Percentiles rank a stretch among this genome's conserved stretches.
Evolutionary conservation across 2,113 vertebrate genomes (phyloP).

Genomic region (Gallinago media): DNA sequence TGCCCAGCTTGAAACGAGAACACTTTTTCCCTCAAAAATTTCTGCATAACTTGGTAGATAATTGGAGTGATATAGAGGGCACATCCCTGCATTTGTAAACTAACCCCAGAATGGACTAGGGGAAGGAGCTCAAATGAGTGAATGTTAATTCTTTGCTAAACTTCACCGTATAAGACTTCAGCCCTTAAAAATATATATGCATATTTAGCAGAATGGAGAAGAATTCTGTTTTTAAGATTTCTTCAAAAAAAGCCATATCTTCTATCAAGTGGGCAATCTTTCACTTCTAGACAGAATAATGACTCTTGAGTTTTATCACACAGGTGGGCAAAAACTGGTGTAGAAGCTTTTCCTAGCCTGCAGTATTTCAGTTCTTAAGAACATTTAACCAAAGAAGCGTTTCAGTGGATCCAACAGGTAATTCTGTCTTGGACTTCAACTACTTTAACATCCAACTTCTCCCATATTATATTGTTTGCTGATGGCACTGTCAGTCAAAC

Average conservation of each 20-base stretch:
- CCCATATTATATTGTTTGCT: neutral
- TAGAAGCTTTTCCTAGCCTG: neutral
- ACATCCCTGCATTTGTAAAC: neutral
- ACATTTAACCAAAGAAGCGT: neutral
- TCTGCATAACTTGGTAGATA: neutral
- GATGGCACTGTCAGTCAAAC: neutral
- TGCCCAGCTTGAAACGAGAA: neutral
- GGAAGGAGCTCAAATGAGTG: neutral
- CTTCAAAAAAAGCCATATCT: rapidly evolving
- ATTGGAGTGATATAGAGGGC: neutral
- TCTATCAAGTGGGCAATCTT: neutral
- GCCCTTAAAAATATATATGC: neutral
- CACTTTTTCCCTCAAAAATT: neutral
- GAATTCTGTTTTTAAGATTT: neutral
- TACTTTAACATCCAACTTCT: neutral
- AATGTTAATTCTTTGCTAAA: neutral
- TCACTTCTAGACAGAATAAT: neutral
- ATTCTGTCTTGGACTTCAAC: neutral
- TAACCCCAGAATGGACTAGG: rapidly evolving
- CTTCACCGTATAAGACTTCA: neutral
- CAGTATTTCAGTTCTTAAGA: neutral
- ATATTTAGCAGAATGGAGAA: neutral
- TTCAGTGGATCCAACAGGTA: neutral
- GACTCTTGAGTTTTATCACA: neutral
- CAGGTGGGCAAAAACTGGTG: neutral